A percentile compares a stretch with the other conserved stretches of the same genome.
Evolutionary conservation across 2,113 vertebrate genomes (phyloP).

Genomic region (Orthonyx spaldingii): DNA sequence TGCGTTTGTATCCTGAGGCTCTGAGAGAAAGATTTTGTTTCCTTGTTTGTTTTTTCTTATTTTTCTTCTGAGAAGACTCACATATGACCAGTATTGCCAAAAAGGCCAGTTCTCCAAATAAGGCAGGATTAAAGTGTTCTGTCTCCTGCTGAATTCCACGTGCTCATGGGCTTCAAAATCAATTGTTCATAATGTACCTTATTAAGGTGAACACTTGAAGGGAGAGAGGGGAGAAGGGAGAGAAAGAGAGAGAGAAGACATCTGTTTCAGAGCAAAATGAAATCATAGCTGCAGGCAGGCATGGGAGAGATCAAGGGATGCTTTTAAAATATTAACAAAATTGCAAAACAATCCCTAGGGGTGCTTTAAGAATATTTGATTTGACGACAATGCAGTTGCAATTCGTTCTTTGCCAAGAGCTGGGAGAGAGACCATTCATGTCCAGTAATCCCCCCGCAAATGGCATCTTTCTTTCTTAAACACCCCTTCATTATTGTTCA

Average conservation of each 20-base stretch:
- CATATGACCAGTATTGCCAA: not conserved
- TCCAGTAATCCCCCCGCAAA: conserved; percentile 25
- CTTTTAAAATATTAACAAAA: conserved; percentile 62
- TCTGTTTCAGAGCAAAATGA: not conserved
- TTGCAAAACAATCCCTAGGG: conserved; percentile 25
- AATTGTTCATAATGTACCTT: not conserved
- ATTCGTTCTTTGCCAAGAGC: not conserved
- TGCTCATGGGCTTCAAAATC: not conserved
- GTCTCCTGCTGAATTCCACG: not conserved
- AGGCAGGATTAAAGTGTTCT: not conserved
- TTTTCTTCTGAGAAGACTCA: not conserved
- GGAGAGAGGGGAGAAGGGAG: not conserved
- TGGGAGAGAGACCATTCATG: not conserved
- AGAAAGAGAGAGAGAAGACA: not conserved
- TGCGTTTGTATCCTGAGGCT: not conserved
- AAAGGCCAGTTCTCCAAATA: not conserved
- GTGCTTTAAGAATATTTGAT: conserved; percentile 34
- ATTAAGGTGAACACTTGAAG: not conserved
- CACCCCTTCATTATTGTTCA: not conserved
- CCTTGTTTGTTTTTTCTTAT: not conserved
- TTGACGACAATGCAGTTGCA: not conserved
- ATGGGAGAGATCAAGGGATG: conserved; percentile 34
- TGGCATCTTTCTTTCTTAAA: conserved; percentile 39
- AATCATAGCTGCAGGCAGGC: not conserved
- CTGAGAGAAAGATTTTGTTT: not conserved